Base-by-base conservation (phyloP, 1,140 invertebrate species). In the Caenorhabditis brenneri region DNA sequence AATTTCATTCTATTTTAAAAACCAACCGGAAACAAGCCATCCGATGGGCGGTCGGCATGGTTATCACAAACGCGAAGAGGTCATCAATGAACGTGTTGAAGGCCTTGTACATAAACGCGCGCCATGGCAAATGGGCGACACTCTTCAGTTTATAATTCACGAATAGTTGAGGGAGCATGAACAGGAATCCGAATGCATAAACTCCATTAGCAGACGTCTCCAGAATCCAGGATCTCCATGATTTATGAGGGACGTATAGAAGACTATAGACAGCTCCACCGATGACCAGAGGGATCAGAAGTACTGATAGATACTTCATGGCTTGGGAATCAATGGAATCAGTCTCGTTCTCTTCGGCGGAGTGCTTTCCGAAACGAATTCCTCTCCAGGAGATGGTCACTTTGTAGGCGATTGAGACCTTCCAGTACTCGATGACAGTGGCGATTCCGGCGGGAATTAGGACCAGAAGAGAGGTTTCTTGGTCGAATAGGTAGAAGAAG, bases 61-160 rank as follows among this genome's bases (percentile, higher is more conserved):
- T 96, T 84, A 99, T 97, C 78, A 99, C 96, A 91, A 99, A 99
- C 9, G 97, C 97, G 92, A 99, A 99, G 31, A 99, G 93, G 91
- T 99, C 97, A 91, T 99, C 97, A 87, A 99, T 99, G 91, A 99
- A 99, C 0, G 97, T 99, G 91, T 99, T 99, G 90, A 99, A 98
- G 22, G 97, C 97, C 93, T 98, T 98, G 91, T 99, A 99, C 94
- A 97, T 98, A 89, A 99, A 98, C 48, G 96, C 95, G 89, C 94
- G 94, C 97, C 97, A 99, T 10, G 97, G 97, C 79, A 99, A 91
- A 91, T 98, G 97, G 12, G 97, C 97, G n/a, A 99, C 97, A 29
- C 97, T 99, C 91, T 98, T 98, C 27, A 99, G 92, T 91, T 96
- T 96, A 91, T 99, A 99, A 92, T 99, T 99, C 16, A 99, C 94